Base-by-base conservation (phyloP, 2,113 vertebrate species). In the Echinops telfairi region DNA sequence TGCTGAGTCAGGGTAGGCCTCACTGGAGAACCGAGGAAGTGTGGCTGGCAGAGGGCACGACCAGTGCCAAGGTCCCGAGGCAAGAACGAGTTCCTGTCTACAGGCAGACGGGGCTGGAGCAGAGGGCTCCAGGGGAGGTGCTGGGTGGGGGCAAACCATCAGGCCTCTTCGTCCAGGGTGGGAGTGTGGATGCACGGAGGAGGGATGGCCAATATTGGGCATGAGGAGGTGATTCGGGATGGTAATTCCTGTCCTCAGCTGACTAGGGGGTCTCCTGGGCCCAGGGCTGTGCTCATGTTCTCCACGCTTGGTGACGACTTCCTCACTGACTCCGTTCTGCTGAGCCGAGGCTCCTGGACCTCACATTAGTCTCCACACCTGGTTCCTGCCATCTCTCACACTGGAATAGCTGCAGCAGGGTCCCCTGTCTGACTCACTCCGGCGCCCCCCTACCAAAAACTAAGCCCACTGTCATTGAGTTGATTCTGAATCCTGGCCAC, bases 231-330 rank as follows among this genome's bases (percentile, higher is more conserved):
- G 40, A 17, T 79, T 62, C 31, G 57, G 33, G 79, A 15, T 25
- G n/a, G 64, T 1, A 5, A n/a, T 2, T 25, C 57, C 38, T 66
- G 2, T 27, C 66, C 53, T 73, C 53, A 29, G 6, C 57, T 3
- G 33, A 66, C 53, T 22, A 25, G n/a, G 9, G 7, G 9, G 4
- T 33, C 29, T 40, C 20, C 73, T 27, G 38, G n/a, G 22, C 4
- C 29, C 53, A 36, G 31, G 38, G 53, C 73, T 12, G 12, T 12
- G 53, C 58, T 11, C 10, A 27, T 53, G 1, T 47, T 62, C 71
- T 82, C 79, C 60, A 4, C 16, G 70, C 70, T 89, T 71, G 84
- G 66, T 86, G 70, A 25, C 80, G 40, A 77, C 36, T 91, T 66
- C 43, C 62, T 94, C 62, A 29, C 66, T 87, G 29, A 64, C 58